Evolutionary conservation across 2,888 invertebrate genomes (phyloP).

Genomic region (Isoperla grammatica): DNA sequence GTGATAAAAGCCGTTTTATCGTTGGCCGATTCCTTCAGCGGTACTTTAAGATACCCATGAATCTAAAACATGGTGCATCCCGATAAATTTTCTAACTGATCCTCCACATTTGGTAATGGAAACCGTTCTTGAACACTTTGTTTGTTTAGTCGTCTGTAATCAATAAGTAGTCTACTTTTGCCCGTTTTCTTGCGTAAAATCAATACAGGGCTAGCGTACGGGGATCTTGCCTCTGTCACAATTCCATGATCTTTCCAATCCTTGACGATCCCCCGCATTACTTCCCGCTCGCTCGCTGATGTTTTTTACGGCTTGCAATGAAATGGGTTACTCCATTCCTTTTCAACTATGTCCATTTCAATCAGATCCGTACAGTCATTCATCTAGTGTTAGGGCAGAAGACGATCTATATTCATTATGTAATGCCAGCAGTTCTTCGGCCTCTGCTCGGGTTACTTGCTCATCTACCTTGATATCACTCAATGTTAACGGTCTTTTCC

Average conservation of each 20-base stretch:
- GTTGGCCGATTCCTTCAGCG: constrained; percentile 31
- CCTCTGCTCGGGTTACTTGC: too few relatives aligned
- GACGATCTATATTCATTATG: too few relatives aligned
- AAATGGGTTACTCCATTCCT: constrained; percentile 1
- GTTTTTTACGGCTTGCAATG: constrained; percentile 17
- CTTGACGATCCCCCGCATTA: not conserved
- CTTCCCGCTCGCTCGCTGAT: not conserved
- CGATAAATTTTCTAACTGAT: constrained; percentile 24
- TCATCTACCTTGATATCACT: too few relatives aligned
- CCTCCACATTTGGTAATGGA: constrained; percentile 33
- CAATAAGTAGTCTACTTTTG: too few relatives aligned
- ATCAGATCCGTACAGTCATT: constrained; percentile 4
- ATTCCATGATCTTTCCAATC: constrained; percentile 7
- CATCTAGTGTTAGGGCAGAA: too few relatives aligned
- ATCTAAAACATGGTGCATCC: constrained; percentile 26
- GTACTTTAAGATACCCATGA: constrained; percentile 34
- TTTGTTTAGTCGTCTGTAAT: too few relatives aligned
- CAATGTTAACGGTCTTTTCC: too few relatives aligned
- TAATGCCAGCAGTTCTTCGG: too few relatives aligned
- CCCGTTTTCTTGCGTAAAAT: too few relatives aligned
- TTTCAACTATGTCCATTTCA: constrained; percentile 14
- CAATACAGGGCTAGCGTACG: too few relatives aligned
- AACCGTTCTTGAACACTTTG: constrained; percentile 15
- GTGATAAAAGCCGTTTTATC: constrained; percentile 38
- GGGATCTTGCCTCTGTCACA: too few relatives aligned